Evolutionary conservation across 2,797 vertebrate genomes (phyloP).

Genomic region (Liasis olivaceus): DNA sequence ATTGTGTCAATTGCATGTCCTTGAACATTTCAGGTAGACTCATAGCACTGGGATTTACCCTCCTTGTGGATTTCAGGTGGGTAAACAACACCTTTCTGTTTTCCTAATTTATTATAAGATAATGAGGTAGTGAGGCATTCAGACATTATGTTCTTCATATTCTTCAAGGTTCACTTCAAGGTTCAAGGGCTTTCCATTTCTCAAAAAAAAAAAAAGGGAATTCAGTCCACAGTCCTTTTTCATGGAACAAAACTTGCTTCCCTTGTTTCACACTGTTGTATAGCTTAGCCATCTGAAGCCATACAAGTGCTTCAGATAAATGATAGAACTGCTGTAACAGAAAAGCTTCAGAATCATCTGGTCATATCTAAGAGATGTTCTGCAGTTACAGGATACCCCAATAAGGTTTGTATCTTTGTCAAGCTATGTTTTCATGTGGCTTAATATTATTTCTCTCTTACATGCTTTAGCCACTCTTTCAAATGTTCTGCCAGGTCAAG

Average conservation of each 20-base stretch:
- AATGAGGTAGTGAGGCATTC: slow-evolving; percentile 41
- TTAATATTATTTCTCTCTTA: neutral
- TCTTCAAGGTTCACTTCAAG: slow-evolving; percentile 40
- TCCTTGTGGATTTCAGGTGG: slow-evolving; percentile 67
- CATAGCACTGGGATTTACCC: slow-evolving; percentile 65
- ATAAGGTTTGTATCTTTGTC: neutral
- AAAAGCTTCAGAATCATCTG: neutral
- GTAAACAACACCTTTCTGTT: slow-evolving; percentile 51
- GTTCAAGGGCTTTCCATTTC: neutral
- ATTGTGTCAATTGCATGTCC: slow-evolving; percentile 76
- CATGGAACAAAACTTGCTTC: neutral
- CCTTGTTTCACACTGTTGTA: neutral
- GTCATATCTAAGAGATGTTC: neutral
- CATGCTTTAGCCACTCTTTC: too few relatives aligned
- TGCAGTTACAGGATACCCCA: neutral
- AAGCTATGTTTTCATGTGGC: neutral
- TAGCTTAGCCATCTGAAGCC: rapidly evolving
- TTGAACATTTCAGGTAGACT: slow-evolving; percentile 81
- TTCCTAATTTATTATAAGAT: slow-evolving; percentile 60
- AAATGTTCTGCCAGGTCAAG: neutral
- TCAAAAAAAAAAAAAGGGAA: neutral
- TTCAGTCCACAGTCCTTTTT: slow-evolving; percentile 39
- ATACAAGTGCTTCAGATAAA: neutral
- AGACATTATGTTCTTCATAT: slow-evolving; percentile 34
- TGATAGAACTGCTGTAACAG: neutral